Conservation (phyloP, 2,797 vertebrate genomes). For the Platalea minor region DNA sequence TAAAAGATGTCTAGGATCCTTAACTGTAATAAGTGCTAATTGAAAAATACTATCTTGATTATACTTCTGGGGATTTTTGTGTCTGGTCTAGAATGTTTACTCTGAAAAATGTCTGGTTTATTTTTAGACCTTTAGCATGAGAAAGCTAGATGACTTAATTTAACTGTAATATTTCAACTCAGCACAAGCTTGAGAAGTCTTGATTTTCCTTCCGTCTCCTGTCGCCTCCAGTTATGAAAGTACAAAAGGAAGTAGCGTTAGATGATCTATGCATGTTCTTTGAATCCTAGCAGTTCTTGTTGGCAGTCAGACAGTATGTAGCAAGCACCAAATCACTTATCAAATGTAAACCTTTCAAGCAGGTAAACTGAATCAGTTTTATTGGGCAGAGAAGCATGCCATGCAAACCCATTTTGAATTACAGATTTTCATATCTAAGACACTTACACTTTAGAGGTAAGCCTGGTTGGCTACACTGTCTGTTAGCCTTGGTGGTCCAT, state of each 20-base stretch:
- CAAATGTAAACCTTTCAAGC: neutral
- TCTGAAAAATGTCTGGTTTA: neutral
- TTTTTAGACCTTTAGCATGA: neutral
- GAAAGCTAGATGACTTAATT: neutral
- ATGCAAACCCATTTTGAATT: neutral
- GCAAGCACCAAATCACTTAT: neutral
- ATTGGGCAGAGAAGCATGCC: neutral
- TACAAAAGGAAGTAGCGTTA: neutral
- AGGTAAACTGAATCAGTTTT: neutral
- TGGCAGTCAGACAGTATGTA: neutral
- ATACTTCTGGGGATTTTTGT: neutral
- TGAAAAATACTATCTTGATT: neutral
- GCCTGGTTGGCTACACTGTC: neutral
- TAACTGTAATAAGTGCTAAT: neutral
- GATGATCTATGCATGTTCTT: neutral
- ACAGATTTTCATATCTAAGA: neutral
- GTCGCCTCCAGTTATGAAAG: neutral
- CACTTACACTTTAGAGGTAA: neutral
- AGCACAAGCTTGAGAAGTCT: neutral
- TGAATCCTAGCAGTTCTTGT: neutral
- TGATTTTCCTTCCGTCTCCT: neutral
- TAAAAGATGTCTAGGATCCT: neutral
- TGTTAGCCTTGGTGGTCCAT: neutral
- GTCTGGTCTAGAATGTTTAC: neutral
- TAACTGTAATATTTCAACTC: neutral